These are phyloP conservation scores for Agrotis exclamationis DNA, from an alignment of 2,888 invertebrate species.

Conservation along the genomic window DNA sequence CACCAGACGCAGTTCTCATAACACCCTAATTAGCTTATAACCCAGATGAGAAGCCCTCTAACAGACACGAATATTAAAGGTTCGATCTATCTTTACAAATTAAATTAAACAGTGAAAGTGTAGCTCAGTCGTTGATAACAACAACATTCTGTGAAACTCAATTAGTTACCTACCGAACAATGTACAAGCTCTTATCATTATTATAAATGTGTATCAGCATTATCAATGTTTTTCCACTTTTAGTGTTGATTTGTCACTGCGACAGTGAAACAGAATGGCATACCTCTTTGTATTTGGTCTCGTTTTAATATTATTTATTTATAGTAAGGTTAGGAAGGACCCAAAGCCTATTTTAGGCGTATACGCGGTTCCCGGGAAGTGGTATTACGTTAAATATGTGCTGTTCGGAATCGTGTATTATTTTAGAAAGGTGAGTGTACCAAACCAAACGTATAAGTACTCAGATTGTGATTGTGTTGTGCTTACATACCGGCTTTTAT, in stretches of 20 bases:
- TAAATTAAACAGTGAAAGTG: slow-evolving; percentile 35
- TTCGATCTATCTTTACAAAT: slow-evolving; percentile 17
- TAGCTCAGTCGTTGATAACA: slow-evolving; percentile 21
- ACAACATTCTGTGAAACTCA: slow-evolving; percentile 16
- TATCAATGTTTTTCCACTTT: slow-evolving; percentile 49
- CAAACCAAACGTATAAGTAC: too few relatives aligned
- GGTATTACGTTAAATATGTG: slow-evolving; percentile 92
- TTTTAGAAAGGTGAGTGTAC: slow-evolving; percentile 88
- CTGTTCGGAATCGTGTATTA: slow-evolving; percentile 89
- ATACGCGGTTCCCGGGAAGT: slow-evolving; percentile 92
- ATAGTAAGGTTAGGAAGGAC: slow-evolving; percentile 76
- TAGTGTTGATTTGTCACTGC: slow-evolving; percentile 9
- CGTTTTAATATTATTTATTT: slow-evolving; percentile 72
- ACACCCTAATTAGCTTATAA: slow-evolving; percentile 27
- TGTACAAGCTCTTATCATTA: slow-evolving; percentile 47
- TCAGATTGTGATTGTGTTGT: not conserved
- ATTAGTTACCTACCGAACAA: slow-evolving; percentile 19
- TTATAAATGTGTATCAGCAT: slow-evolving; percentile 29
- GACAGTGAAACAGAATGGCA: slow-evolving; percentile 65
- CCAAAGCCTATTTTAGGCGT: slow-evolving; percentile 91
- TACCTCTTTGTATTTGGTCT: slow-evolving; percentile 60
- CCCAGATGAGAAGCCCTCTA: slow-evolving; percentile 30
- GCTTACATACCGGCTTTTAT: not conserved
- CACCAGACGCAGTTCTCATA: slow-evolving; percentile 15
- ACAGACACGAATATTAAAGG: slow-evolving; percentile 1